Base-by-base conservation (phyloP, 2,797 vertebrate genomes). In the Tachyglossus aculeatus region DNA sequence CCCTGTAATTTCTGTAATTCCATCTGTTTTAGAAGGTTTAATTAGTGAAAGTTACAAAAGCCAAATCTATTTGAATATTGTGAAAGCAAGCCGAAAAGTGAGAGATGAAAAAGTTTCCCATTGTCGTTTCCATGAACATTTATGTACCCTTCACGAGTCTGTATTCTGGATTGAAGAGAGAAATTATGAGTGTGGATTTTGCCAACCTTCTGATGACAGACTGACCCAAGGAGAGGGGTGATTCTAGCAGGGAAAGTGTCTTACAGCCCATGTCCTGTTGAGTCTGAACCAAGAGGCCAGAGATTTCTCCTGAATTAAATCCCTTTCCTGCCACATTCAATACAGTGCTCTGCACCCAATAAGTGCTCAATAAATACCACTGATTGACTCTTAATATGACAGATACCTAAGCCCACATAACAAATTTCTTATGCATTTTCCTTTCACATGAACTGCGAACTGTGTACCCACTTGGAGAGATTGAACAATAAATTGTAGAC, bases 11-110 rank as follows among this genome's bases (percentile, higher is more conserved):
- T 89, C 91, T 92, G 86, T 90, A 91, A 92, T 92, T 91, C 91
- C 90, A 93, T 93, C 92, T 93, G 92, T 88, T 93, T 92, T 90
- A 83, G 87, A 89, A 82, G 88, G 87, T 90, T 91, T 93, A 93
- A 93, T 93, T 93, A 93, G 90, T 78, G 60, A 92, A 85, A 92
- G 89, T 90, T 91, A 87, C 88, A 92, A 92, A 93, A 93, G 92
- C 90, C 91, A 93, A 93, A 90, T 89, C 92, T 85, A 93, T 93
- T 88, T 92, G 87, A 91, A 86, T 92, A 90, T 91, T 92, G 91
- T 91, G 88, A 92, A 93, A 86, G 88, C 87, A 89, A 89, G 80
- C 88, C 72, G 74, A 90, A 90, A 81, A 82, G 86, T 86, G 90
- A 90, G 80, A 88, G 86, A 85, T 55, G 78, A 84, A 88, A 87